These are phyloP conservation scores for Spicauda simplicius DNA, from an alignment of 2,888 invertebrate genomes.

Conservation along the genomic window DNA sequence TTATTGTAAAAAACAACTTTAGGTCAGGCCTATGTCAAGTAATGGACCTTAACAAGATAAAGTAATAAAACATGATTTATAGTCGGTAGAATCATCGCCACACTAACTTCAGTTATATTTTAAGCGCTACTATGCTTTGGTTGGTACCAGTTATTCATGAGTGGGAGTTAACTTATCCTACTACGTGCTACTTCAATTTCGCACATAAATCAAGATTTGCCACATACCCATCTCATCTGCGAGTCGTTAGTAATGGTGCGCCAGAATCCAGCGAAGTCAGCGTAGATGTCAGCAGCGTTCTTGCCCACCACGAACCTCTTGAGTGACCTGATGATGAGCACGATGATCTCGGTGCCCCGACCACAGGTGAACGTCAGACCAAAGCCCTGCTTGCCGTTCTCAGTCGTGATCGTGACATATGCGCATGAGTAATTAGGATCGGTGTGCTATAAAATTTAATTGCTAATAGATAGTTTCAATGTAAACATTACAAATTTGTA, in stretches of 20 bases:
- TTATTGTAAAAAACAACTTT: no score
- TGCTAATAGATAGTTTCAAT: no score
- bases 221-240: slow-evolving; percentile 94
- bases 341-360: slow-evolving; percentile 94
- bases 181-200: not conserved
- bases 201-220: not conserved
- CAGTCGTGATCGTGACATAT: slow-evolving; percentile 92
- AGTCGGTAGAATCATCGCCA: no score
- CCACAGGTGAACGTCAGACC: slow-evolving; percentile 96
- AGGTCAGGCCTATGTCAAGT: no score
- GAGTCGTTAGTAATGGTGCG: slow-evolving; percentile 92
- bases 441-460: slow-evolving; percentile 85
- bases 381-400: slow-evolving; percentile 87
- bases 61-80: no score
- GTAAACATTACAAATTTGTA: no score
- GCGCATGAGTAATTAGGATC: slow-evolving; percentile 97
- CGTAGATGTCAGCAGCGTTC: slow-evolving; percentile 88
- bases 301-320: slow-evolving; percentile 88
- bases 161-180: no score
- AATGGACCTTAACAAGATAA: no score
- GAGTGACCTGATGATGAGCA: slow-evolving; percentile 89
- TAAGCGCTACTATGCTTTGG: no score
- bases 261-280: slow-evolving; percentile 92
- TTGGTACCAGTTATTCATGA: no score
- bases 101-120: no score